These are phyloP conservation scores for Phortica magna DNA, from an alignment of 2,888 invertebrate genomes.

Conservation along the genomic window DNA sequence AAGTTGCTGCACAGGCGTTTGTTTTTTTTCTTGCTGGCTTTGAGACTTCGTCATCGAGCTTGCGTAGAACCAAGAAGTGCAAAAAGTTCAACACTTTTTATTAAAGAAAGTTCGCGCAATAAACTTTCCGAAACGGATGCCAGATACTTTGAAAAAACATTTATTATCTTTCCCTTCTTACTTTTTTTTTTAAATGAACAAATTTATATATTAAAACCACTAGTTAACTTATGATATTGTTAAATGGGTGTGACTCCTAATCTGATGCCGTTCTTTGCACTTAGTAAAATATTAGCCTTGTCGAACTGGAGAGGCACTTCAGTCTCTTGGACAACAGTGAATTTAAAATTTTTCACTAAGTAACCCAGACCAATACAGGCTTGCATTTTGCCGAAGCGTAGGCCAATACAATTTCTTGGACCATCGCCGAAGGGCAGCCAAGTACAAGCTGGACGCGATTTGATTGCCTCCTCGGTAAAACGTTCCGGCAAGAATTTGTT, in stretches of 20 bases:
- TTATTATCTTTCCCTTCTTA: no score
- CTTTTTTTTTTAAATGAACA: no score
- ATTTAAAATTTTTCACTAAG: slow-evolving; percentile 57
- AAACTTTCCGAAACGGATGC: no score
- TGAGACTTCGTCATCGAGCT: slow-evolving; percentile 83
- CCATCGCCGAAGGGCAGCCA: slow-evolving; percentile 75
- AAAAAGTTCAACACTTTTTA: no score
- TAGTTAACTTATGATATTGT: no score
- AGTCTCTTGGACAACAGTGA: slow-evolving; percentile 48
- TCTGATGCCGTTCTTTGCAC: slow-evolving; percentile 44
- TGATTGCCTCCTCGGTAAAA: slow-evolving; percentile 80
- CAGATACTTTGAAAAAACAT: no score
- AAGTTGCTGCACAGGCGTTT: slow-evolving; percentile 72
- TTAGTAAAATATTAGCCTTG: slow-evolving; percentile 41
- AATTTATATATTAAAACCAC: no score
- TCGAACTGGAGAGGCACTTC: slow-evolving; percentile 49
- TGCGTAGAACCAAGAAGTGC: no score
- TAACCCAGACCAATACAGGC: slow-evolving; percentile 64
- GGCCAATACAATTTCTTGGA: slow-evolving; percentile 73
- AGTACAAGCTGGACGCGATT: slow-evolving; percentile 76
- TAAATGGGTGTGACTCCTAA: background rate
- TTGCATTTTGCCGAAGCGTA: slow-evolving; percentile 73
- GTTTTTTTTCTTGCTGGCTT: slow-evolving; percentile 79
- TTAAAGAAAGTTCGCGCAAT: no score
- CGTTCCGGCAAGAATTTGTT: slow-evolving; percentile 82